Conservation (phyloP, 2,113 vertebrate genomes). For the Megalops atlanticus region DNA sequence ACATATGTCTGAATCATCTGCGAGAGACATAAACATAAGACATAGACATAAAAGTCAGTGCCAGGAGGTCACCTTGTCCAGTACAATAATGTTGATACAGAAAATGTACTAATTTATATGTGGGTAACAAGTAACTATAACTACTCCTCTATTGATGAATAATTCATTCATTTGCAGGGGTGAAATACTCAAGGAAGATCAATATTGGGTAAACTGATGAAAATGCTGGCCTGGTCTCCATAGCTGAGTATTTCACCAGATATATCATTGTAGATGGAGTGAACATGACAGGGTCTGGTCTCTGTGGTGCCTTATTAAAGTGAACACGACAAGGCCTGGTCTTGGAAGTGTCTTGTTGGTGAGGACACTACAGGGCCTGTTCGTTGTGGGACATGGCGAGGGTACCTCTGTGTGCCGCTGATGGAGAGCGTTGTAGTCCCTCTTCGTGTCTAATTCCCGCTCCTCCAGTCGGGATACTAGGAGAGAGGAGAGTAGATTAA, state of each 20-base stretch:
- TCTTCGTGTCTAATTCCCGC: conserved; percentile 93
- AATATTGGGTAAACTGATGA: neutral
- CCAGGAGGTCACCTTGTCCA: neutral
- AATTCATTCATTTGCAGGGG: neutral
- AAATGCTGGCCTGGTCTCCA: neutral
- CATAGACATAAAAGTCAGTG: no score
- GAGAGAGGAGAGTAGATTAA: conserved; percentile 20
- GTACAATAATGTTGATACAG: neutral
- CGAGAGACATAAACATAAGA: conserved; percentile 2
- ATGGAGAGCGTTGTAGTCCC: conserved; percentile 93
- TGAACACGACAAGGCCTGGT: no score
- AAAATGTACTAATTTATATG: neutral
- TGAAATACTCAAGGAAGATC: neutral
- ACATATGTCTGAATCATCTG: conserved; percentile 99
- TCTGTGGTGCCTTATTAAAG: no score
- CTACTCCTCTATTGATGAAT: neutral
- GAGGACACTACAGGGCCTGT: neutral
- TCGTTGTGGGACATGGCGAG: neutral
- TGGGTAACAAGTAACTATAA: neutral
- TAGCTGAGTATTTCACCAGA: no score
- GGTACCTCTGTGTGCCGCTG: conserved; percentile 93
- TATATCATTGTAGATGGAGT: no score
- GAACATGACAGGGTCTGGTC: no score
- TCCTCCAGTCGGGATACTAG: conserved; percentile 93
- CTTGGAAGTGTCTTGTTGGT: neutral